These are phyloP conservation scores for Crocuta crocuta DNA, from an alignment of 2,113 vertebrate species.

Conservation along the genomic window DNA sequence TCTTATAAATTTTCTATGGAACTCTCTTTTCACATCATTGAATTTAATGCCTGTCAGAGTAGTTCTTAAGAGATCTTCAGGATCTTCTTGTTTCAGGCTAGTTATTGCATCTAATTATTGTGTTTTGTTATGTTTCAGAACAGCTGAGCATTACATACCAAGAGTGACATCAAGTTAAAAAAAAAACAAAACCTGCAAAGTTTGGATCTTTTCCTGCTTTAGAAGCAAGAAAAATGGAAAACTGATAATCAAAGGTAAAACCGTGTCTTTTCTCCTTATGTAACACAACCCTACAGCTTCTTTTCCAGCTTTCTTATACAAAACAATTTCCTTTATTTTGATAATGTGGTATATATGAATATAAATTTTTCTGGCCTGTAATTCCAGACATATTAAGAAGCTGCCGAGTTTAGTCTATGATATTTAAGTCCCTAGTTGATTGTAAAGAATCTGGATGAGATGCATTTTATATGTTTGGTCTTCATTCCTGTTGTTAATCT, in stretches of 20 bases:
- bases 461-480: neutral
- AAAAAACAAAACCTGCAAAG: constrained; percentile 47
- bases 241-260: constrained; percentile 86
- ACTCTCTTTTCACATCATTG: neutral
- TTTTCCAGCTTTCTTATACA: neutral
- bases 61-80: constrained; percentile 35
- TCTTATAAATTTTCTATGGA: neutral
- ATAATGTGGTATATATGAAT: neutral
- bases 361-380: neutral
- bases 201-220: constrained; percentile 56
- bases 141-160: constrained; percentile 70
- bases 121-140: constrained; percentile 85
- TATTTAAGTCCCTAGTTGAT: constrained; percentile 23
- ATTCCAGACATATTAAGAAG: neutral
- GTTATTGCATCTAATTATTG: constrained; percentile 69
- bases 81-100: constrained; percentile 59
- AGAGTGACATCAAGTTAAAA: constrained; percentile 70
- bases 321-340: constrained; percentile 49
- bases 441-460: neutral
- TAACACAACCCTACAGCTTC: neutral
- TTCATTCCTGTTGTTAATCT: neutral
- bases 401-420: neutral
- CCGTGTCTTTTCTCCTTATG: neutral
- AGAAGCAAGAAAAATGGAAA: constrained; percentile 82
- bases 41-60: constrained; percentile 33